A percentile compares a stretch with the other conserved stretches of the same genome.
Conservation (phyloP, 2,888 invertebrate genomes). For the Linyphia triangularis region DNA sequence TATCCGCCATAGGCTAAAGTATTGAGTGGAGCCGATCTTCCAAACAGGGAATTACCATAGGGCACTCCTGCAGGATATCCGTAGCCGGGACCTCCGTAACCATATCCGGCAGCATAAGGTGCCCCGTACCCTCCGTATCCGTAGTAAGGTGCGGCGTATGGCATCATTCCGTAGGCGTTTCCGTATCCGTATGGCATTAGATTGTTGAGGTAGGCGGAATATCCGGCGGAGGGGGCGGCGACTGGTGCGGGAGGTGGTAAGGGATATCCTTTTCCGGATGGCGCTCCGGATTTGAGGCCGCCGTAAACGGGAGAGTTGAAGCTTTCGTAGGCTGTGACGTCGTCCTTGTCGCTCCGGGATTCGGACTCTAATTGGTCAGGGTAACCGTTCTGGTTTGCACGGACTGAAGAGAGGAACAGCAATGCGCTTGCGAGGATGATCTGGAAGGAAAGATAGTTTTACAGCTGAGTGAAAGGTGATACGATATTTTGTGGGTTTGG, state of each 20-base stretch:
- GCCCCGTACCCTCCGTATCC: slow-evolving; percentile 16
- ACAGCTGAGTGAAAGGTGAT: not conserved
- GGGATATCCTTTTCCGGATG: slow-evolving; percentile 2
- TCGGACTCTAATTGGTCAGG: not conserved
- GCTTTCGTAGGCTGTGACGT: slow-evolving; percentile 41
- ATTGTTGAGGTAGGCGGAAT: slow-evolving; percentile 26
- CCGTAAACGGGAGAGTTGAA: slow-evolving; percentile 51
- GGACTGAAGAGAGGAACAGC: not conserved
- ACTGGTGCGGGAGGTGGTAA: not conserved
- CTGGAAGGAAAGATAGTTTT: not conserved
- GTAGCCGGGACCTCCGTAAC: slow-evolving; percentile 3
- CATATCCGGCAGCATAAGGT: not conserved
- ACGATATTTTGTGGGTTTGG: not conserved
- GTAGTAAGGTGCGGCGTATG: slow-evolving; percentile 21
- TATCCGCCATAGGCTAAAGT: slow-evolving; percentile 15
- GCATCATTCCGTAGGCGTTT: slow-evolving; percentile 19
- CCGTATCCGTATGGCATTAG: slow-evolving; percentile 6
- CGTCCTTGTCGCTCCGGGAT: slow-evolving; percentile 9
- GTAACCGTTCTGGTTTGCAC: not conserved
- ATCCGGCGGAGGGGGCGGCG: not conserved
- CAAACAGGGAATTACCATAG: slow-evolving; percentile 1
- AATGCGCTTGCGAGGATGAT: not conserved
- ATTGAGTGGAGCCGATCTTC: slow-evolving; percentile 14
- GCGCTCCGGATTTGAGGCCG: not conserved
- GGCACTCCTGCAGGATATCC: slow-evolving; percentile 19